Percentiles rank a stretch among this genome's conserved stretches.
Conservation (phyloP, 2,888 invertebrate species). For the Aplocera efformata region DNA sequence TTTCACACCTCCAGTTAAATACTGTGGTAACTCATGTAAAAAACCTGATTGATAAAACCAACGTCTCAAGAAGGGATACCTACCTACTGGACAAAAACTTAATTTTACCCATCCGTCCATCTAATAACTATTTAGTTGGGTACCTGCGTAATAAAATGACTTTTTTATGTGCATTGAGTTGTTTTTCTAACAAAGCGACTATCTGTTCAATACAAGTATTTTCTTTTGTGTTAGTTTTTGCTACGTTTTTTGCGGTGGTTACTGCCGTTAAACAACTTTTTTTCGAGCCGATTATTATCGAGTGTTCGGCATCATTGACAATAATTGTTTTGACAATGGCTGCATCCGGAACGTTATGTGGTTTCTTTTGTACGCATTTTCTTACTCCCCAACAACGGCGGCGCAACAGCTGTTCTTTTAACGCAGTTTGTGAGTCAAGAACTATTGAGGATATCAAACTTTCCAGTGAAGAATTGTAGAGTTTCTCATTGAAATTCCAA, state of each 20-base stretch:
- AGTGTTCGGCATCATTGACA: constrained; percentile 33
- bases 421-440: constrained; percentile 10
- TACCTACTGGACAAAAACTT: constrained; percentile 3
- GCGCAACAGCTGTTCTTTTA: constrained; percentile 25
- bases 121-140: constrained; percentile 14
- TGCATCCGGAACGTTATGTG: constrained; percentile 33
- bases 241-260: constrained; percentile 37
- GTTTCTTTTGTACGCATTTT: constrained; percentile 31
- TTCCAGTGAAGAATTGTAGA: neutral
- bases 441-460: no score
- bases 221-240: constrained; percentile 43
- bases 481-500: neutral
- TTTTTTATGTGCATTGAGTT: constrained; percentile 8
- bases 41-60: no score
- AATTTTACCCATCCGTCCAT: constrained; percentile 7
- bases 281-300: constrained; percentile 30
- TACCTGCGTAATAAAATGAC: constrained; percentile 3
- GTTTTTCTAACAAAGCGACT: constrained; percentile 22
- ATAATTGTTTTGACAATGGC: constrained; percentile 48
- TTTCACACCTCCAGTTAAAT: no score
- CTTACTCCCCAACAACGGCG: constrained; percentile 19
- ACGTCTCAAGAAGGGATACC: no score
- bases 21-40: no score
- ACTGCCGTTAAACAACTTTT: constrained; percentile 27
- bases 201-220: constrained; percentile 32